phyloP scores from a whole-genome alignment of 2,797 vertebrate species.

The Ceyx erithaca region DNA sequence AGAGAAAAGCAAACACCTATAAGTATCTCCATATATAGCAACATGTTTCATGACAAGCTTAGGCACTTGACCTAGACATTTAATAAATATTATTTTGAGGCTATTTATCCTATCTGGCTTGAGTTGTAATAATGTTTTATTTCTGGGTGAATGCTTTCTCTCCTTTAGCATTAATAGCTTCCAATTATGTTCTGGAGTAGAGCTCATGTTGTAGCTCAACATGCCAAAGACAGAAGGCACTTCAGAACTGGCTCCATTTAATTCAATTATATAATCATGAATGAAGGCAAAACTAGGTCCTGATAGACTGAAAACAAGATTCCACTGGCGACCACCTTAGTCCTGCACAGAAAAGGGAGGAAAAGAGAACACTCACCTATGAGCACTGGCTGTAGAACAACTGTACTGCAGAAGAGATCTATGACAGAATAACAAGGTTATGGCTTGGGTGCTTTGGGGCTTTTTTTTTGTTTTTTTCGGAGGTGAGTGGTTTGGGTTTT shows the following conservation, averaged over 20 bases:
- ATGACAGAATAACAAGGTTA: neutral
- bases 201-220: neutral
- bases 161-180: neutral
- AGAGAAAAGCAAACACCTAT: neutral
- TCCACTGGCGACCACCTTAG: neutral
- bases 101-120: neutral
- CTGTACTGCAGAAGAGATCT: too few species aligned
- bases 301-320: neutral
- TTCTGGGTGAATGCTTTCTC: conserved; percentile 1
- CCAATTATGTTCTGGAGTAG: neutral
- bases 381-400: neutral
- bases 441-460: too few species aligned
- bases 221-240: neutral
- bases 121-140: neutral
- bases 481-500: neutral
- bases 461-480: too few species aligned
- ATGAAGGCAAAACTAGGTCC: neutral
- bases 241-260: neutral
- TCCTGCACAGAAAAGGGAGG: neutral
- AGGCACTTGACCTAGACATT: neutral
- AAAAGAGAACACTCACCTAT: neutral
- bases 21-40: neutral
- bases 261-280: neutral
- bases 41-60: neutral
- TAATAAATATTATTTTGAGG: neutral